Evolutionary conservation across 1,140 invertebrate species (phyloP).

Genomic region (Marisa cornuarietis): DNA sequence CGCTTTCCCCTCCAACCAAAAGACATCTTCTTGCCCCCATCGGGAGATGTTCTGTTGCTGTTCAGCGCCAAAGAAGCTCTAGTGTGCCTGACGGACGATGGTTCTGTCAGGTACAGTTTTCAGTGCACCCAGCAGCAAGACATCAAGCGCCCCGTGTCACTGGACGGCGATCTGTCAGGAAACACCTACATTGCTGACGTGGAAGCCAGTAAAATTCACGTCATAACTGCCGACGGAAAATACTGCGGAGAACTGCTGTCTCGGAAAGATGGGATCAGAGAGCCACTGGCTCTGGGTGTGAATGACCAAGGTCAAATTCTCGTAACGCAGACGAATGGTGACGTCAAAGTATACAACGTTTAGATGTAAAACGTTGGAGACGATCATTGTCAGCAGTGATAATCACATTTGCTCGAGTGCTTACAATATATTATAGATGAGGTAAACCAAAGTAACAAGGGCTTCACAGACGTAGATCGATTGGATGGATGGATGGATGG

Average conservation of each 20-base stretch:
- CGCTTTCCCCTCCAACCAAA: constrained; percentile 23
- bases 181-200: constrained; percentile 21
- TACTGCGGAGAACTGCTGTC: constrained; percentile 18
- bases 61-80: constrained; percentile 23
- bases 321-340: constrained; percentile 27
- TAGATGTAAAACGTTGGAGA: not conserved
- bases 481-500: no score
- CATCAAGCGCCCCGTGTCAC: constrained; percentile 11
- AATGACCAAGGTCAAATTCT: constrained; percentile 29
- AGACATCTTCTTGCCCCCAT: constrained; percentile 18
- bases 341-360: constrained; percentile 21
- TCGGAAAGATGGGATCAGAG: constrained; percentile 21
- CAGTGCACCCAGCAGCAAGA: constrained; percentile 7
- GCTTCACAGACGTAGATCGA: no score
- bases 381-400: not conserved
- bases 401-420: no score
- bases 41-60: constrained; percentile 14
- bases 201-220: constrained; percentile 21
- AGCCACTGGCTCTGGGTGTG: constrained; percentile 13
- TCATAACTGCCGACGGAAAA: constrained; percentile 20
- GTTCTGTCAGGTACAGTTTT: constrained; percentile 9
- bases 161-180: constrained; percentile 7
- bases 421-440: no score
- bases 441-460: no score
- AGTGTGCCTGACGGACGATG: constrained; percentile 15